Percentiles rank a stretch among this genome's conserved stretches.
phyloP scores from a whole-genome alignment of 2,113 vertebrate genomes.

The Brienomyrus longianalis region DNA sequence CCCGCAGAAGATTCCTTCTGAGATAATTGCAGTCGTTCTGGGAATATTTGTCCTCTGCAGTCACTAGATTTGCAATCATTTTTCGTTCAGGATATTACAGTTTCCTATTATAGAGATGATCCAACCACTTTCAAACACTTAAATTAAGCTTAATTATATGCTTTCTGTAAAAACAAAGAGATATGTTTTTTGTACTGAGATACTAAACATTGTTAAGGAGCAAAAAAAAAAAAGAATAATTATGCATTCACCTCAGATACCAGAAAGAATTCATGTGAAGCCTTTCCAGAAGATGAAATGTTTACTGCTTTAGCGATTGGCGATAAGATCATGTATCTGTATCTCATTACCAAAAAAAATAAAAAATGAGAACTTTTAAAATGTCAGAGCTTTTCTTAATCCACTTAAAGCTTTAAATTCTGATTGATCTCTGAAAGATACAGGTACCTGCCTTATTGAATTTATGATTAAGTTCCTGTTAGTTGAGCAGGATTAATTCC shows the following conservation, averaged over 20 bases:
- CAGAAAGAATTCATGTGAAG: neutral
- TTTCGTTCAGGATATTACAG: neutral
- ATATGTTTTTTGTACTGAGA: neutral
- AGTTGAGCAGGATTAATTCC: neutral
- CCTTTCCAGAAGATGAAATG: neutral
- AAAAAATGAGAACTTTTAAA: neutral
- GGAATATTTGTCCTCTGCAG: neutral
- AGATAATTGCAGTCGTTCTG: neutral
- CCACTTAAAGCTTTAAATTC: neutral
- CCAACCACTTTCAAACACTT: neutral
- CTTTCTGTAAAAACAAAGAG: neutral
- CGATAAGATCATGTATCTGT: neutral
- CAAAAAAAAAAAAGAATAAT: neutral
- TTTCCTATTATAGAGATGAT: neutral
- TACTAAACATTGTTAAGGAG: neutral
- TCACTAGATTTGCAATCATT: neutral
- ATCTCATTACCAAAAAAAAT: neutral
- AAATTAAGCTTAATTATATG: neutral
- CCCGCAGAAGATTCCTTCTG: neutral
- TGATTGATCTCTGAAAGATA: neutral
- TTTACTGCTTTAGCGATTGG: neutral
- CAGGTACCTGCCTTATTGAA: neutral
- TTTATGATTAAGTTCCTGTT: neutral
- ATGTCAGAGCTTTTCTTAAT: constrained; percentile 1
- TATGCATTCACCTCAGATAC: neutral